Evolutionary conservation across 1,140 invertebrate species (phyloP).

Genomic region (Paraescarpia echinospica): DNA sequence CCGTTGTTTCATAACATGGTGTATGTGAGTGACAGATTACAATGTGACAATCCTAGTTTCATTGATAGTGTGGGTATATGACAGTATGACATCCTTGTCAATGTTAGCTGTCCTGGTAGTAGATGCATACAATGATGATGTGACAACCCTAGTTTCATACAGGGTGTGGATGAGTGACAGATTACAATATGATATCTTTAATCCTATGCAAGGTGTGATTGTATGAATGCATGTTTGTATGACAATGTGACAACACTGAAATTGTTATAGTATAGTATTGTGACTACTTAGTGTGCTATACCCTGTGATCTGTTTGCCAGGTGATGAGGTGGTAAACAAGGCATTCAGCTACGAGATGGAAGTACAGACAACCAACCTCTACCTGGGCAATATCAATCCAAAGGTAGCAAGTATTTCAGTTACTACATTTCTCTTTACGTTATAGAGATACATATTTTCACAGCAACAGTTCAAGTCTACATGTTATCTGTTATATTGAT

Average conservation of each 20-base stretch:
- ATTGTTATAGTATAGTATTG: background rate
- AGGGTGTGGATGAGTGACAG: background rate
- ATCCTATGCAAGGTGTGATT: background rate
- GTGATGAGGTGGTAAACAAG: constrained; percentile 55
- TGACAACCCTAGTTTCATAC: background rate
- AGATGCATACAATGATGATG: background rate
- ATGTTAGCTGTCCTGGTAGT: too few relatives aligned
- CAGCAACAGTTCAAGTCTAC: background rate
- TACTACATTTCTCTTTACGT: background rate
- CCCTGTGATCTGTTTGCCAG: background rate
- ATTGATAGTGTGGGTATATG: background rate
- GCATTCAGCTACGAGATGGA: constrained; percentile 87
- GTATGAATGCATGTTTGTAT: background rate
- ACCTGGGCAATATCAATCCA: constrained; percentile 94
- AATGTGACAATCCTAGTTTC: too few relatives aligned
- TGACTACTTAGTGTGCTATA: background rate
- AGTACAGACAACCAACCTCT: constrained; percentile 97
- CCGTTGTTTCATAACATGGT: background rate
- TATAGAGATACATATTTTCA: background rate
- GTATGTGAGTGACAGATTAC: too few relatives aligned
- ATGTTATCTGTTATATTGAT: background rate
- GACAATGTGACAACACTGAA: background rate
- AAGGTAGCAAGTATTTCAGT: constrained; percentile 68
- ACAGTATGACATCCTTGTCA: background rate
- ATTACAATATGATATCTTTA: background rate